Percentiles rank a stretch among this genome's conserved stretches.
These are phyloP conservation scores for Frankliniella fusca DNA, from an alignment of 2,888 invertebrate species.

Conservation along the genomic window DNA sequence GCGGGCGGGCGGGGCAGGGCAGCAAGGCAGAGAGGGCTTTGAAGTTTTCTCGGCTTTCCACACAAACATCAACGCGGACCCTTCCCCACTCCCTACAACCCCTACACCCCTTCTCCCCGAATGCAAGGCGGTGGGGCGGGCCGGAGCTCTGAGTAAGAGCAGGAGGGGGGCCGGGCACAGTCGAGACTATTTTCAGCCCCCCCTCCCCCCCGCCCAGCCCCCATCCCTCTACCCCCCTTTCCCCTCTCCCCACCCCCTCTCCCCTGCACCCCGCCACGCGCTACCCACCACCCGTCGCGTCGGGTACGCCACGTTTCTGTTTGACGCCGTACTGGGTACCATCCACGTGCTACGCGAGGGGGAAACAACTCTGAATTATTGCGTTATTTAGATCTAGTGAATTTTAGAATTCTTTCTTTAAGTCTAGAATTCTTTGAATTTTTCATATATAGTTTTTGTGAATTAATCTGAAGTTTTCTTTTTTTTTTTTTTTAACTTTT, in stretches of 20 bases:
- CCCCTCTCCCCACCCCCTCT: background rate
- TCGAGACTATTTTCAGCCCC: background rate
- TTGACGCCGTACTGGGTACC: too few species aligned
- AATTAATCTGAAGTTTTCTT: too few species aligned
- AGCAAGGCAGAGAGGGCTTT: constrained; percentile 3
- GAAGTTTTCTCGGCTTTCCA: constrained; percentile 20
- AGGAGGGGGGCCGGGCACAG: background rate
- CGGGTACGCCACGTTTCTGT: too few species aligned
- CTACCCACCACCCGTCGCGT: too few species aligned
- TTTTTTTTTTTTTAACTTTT: too few species aligned
- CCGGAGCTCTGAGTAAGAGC: background rate
- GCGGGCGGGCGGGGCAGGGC: background rate
- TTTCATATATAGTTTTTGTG: too few species aligned
- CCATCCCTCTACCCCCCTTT: background rate
- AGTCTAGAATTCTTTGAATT: too few species aligned
- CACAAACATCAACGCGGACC: constrained; percentile 20
- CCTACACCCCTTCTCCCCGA: background rate
- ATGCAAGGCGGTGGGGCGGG: background rate
- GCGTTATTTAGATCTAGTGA: too few species aligned
- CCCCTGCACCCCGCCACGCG: background rate
- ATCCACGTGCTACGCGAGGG: too few species aligned
- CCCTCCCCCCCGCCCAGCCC: background rate
- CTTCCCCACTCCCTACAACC: too few species aligned
- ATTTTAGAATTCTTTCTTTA: too few species aligned
- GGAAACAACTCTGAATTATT: too few species aligned